Evolutionary conservation across 2,888 invertebrate genomes (phyloP).

Genomic region (Watsonalla cultraria): DNA sequence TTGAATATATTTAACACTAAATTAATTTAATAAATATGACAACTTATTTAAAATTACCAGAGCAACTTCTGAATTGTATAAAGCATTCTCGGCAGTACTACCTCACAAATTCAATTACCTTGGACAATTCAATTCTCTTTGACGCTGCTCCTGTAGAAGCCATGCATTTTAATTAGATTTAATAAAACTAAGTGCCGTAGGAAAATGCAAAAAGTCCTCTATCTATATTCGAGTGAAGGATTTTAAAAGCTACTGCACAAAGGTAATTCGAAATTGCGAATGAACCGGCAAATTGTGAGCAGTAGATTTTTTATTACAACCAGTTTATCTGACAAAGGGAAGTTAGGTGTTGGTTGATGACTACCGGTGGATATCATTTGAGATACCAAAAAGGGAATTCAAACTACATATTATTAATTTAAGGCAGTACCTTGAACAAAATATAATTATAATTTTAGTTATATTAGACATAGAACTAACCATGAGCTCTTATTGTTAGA

Average conservation of each 20-base stretch:
- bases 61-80: neutral
- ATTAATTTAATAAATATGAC: neutral
- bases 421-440: too few relatives aligned
- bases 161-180: conserved; percentile 26
- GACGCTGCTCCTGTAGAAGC: conserved; percentile 6
- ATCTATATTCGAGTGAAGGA: neutral
- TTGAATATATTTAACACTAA: too few relatives aligned
- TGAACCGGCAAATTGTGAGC: neutral
- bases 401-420: too few relatives aligned
- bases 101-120: conserved; percentile 21
- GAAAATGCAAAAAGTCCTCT: conserved; percentile 1
- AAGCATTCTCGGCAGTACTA: neutral
- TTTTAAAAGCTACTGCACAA: neutral
- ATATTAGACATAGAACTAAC: too few relatives aligned
- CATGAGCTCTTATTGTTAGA: too few relatives aligned
- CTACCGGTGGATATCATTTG: too few relatives aligned
- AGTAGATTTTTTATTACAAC: too few relatives aligned
- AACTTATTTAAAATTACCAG: neutral
- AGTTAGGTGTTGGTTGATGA: too few relatives aligned
- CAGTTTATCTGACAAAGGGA: too few relatives aligned
- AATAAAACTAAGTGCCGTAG: conserved; percentile 13
- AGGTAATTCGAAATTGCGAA: neutral
- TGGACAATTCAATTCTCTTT: conserved; percentile 14
- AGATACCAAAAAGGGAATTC: too few relatives aligned
- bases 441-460: too few relatives aligned